Conservation (phyloP, 2,113 vertebrate genomes). For the Zosterops pallidus region DNA sequence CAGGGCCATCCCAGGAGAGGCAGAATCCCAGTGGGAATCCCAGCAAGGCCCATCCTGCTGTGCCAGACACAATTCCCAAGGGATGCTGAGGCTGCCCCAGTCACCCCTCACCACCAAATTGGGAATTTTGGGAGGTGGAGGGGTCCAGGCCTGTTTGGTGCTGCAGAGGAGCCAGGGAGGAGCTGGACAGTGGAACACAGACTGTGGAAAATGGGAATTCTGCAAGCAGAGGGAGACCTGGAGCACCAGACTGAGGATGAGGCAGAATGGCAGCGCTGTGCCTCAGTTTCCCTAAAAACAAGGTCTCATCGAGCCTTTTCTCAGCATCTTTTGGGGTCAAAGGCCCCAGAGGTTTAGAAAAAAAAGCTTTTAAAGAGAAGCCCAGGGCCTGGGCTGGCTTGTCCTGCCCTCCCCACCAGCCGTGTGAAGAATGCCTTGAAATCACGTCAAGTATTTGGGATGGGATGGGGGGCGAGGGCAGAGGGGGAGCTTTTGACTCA, state of each 20-base stretch:
- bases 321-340: background rate
- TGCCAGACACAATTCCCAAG: fast-evolving
- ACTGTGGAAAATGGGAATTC: background rate
- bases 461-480: background rate
- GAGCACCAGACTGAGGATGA: background rate
- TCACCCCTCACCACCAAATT: background rate
- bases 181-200: fast-evolving
- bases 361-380: background rate
- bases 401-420: background rate
- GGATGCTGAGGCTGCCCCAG: background rate
- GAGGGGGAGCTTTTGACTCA: background rate
- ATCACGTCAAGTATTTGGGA: conserved; percentile 22
- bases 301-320: background rate
- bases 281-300: background rate
- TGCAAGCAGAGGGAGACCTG: background rate
- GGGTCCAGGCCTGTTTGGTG: background rate
- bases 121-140: fast-evolving
- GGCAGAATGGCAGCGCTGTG: fast-evolving
- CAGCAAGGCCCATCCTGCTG: background rate
- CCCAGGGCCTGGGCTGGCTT: background rate
- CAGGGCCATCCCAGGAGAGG: background rate
- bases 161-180: background rate
- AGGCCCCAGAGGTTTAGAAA: background rate
- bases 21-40: background rate
- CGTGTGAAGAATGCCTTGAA: conserved; percentile 46